A percentile compares a stretch with the other conserved stretches of the same genome.
Conservation (phyloP, 1,140 invertebrate species). For the Drosophila tropicalis region DNA sequence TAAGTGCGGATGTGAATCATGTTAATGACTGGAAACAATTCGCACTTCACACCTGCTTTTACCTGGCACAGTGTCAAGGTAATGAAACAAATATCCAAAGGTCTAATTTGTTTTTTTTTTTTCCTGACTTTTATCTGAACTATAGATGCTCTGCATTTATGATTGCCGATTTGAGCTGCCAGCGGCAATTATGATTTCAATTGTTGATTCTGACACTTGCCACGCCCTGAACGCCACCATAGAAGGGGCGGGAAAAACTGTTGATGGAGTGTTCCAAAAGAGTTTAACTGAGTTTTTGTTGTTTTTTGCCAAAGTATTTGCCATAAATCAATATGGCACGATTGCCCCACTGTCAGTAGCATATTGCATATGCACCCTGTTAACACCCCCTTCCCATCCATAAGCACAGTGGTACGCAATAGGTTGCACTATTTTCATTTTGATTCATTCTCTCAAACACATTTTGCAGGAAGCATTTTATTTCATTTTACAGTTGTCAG, state of each 20-base stretch:
- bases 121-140: background rate
- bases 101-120: background rate
- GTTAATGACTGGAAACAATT: background rate
- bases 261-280: constrained; percentile 2
- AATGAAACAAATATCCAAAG: background rate
- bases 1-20: constrained; percentile 1
- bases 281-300: constrained; percentile 12
- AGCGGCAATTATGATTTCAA: constrained; percentile 49
- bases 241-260: background rate
- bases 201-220: constrained; percentile 47
- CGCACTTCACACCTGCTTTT: background rate
- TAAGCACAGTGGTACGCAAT: constrained; percentile 9
- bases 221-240: constrained; percentile 12
- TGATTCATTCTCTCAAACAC: constrained; percentile 49
- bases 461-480: constrained; percentile 42
- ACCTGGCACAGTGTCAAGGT: background rate
- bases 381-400: background rate
- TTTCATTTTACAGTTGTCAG: constrained; percentile 64
- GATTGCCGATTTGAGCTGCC: constrained; percentile 24
- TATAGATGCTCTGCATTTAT: background rate
- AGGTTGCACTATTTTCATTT: constrained; percentile 55
- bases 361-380: background rate
- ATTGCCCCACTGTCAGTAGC: background rate
- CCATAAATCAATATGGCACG: constrained; percentile 54
- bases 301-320: constrained; percentile 30